Conservation (phyloP, 2,797 vertebrate genomes). For the Crypturellus tataupa region DNA sequence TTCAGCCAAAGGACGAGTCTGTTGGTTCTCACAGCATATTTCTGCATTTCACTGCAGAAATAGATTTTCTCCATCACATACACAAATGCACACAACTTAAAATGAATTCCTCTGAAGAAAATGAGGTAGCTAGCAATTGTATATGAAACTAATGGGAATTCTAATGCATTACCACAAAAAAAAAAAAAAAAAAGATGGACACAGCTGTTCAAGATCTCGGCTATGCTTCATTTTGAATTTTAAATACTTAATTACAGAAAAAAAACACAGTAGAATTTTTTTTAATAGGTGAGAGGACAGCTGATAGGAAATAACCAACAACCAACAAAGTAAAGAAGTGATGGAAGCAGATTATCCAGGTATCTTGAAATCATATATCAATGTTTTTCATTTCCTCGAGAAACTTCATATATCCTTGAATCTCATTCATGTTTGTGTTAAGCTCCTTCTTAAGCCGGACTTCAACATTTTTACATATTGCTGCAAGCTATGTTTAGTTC, state of each 20-base stretch:
- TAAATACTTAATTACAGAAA: conserved; percentile 57
- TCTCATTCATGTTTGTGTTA: background rate
- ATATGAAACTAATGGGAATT: conserved; percentile 16
- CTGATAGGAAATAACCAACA: conserved; percentile 20
- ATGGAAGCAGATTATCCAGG: background rate
- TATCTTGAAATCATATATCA: background rate
- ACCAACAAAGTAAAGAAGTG: conserved; percentile 26
- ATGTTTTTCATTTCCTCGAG: background rate
- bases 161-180: conserved; percentile 9
- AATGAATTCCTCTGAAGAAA: background rate
- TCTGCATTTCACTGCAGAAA: too few relatives aligned
- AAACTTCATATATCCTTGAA: background rate
- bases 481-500: background rate
- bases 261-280: conserved; percentile 35
- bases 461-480: background rate
- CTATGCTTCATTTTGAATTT: background rate
- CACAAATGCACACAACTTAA: conserved; percentile 19
- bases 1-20: background rate
- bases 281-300: conserved; percentile 55
- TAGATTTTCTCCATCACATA: background rate
- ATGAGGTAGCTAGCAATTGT: background rate
- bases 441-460: background rate
- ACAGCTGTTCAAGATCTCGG: background rate
- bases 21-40: background rate
- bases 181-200: background rate